Evolutionary conservation across 2,113 vertebrate species (phyloP).

Genomic region (Petroica traversi): DNA sequence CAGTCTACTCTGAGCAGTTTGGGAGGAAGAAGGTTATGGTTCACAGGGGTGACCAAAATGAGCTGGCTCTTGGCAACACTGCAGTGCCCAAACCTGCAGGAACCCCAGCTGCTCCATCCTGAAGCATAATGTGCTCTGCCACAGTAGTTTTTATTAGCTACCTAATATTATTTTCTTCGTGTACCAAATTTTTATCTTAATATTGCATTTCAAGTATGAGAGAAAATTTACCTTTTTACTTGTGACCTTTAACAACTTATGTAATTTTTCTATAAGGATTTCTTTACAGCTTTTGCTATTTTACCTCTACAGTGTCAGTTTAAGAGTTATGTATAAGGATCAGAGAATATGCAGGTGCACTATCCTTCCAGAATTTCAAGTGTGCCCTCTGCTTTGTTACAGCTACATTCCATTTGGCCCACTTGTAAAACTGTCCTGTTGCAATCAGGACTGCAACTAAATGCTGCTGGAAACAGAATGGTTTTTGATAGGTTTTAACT

Average conservation of each 20-base stretch:
- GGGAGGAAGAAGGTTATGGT: neutral
- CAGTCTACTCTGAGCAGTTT: neutral
- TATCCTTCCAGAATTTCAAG: neutral
- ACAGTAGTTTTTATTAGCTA: neutral
- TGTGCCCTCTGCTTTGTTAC: neutral
- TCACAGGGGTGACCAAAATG: neutral
- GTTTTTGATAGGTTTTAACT: neutral
- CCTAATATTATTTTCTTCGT: neutral
- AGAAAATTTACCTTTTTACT: neutral
- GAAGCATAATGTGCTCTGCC: neutral
- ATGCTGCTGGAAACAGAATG: neutral
- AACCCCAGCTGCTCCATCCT: neutral
- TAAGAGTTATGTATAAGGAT: neutral
- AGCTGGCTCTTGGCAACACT: neutral
- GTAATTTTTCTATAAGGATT: neutral
- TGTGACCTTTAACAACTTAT: neutral
- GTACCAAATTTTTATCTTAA: neutral
- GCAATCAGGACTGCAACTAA: neutral
- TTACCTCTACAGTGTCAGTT: neutral
- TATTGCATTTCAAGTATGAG: neutral
- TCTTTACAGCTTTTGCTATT: neutral
- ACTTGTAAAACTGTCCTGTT: neutral
- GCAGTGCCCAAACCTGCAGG: neutral
- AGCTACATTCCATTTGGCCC: neutral
- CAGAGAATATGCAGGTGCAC: neutral